Percentiles rank a stretch among this genome's conserved stretches.
These are phyloP conservation scores for Campylomormyrus tamandua DNA, from an alignment of 2,113 vertebrate species.

Conservation along the genomic window DNA sequence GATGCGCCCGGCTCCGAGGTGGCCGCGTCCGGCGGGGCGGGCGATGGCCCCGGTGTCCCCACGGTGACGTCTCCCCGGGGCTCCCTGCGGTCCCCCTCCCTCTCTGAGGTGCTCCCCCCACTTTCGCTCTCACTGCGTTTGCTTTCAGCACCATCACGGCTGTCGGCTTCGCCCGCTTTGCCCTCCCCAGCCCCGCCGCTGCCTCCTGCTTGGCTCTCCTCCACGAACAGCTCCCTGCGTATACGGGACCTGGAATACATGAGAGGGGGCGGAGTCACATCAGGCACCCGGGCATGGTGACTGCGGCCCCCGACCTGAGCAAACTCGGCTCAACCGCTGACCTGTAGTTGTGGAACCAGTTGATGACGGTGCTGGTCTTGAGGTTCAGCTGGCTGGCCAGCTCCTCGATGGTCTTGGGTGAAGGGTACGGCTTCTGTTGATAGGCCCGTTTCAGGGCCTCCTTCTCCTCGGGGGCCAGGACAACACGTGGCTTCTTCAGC, in stretches of 20 bases:
- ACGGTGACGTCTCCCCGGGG: constrained; percentile 54
- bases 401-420: constrained; percentile 93
- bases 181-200: constrained; percentile 58
- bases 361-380: constrained; percentile 98
- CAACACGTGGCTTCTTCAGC: constrained; percentile 87
- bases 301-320: constrained; percentile 51
- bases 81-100: constrained; percentile 56
- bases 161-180: constrained; percentile 83
- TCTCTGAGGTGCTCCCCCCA: constrained; percentile 63
- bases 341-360: constrained; percentile 99
- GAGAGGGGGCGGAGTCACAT: not conserved
- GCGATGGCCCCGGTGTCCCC: constrained; percentile 43
- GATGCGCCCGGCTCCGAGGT: constrained; percentile 70
- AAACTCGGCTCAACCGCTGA: constrained; percentile 36
- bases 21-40: constrained; percentile 64
- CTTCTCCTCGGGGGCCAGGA: constrained; percentile 89
- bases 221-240: constrained; percentile 91
- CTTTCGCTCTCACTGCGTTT: constrained; percentile 67
- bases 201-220: constrained; percentile 75
- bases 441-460: constrained; percentile 84
- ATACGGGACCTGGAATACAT: constrained; percentile 80
- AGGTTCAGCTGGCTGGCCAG: constrained; percentile 95
- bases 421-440: constrained; percentile 97
- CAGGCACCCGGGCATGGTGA: constrained; percentile 70
- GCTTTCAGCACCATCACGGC: constrained; percentile 86